Evolutionary conservation across 2,797 vertebrate species (phyloP), one percentile per base, ranked within the genome.

Genomic region (Sebastes steindachneri): DNA sequence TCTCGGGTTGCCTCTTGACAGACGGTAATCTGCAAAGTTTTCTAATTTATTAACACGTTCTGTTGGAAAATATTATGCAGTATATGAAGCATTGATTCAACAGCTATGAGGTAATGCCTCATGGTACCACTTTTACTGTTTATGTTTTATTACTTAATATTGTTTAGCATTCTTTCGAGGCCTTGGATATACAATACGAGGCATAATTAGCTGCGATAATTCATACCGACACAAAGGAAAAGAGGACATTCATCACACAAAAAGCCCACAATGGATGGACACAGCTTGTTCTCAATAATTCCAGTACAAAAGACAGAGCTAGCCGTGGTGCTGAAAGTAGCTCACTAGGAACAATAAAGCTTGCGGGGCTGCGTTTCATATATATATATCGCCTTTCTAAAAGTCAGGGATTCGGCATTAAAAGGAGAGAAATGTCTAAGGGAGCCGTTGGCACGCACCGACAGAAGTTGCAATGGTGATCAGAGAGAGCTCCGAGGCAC

Each of bases 321-420:
- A 55, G 75, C 88, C 82, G 0, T 84, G 87, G 87, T 90, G 68
- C 89, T 87, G 80, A 87, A 88, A 87, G 67, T 1, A 67, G 68
- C 77, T 89, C 65, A 71, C 9, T 67, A 19, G 4, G n/a, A 87
- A 83, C 26, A 64, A 67, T 12, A 79, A 80, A 66, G 48, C 64
- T 75, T 35, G 10, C 4, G 45, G 78, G 67, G 54, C 62, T 66
- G 33, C 1, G 2, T 65, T 82, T 85, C 53, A 68, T 64, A 67
- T 3, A 67, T 2, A 54, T 45, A 67, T 3, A 54, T 45, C 7
- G 29, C 26, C 62, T 25, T 37, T 79, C 35, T 81, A 41, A 80
- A 65, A 72, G 26, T 81, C 41, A 8, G 66, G 53, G 33, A 84
- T 29, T 55, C 3, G 62, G 48, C 8, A 73, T 65, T 58, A 51